Evolutionary conservation across 2,113 vertebrate species (phyloP), one percentile per base, ranked within the genome.

Genomic region (Pangasianodon gigas): DNA sequence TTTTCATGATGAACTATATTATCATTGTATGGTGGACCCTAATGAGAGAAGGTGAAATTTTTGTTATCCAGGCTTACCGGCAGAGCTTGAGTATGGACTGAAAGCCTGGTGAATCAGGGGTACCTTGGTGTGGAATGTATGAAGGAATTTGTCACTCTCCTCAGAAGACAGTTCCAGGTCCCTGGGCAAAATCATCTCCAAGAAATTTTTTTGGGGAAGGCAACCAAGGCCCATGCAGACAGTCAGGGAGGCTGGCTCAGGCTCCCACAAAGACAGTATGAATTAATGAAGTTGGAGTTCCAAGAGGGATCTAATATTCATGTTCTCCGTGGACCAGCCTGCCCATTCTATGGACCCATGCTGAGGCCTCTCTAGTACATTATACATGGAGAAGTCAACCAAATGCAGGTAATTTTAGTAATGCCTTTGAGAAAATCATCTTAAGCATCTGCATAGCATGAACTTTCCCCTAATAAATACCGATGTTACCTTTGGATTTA

Each of bases 1-100:
- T 82, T 82, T 82, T 82, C 29, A 82, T 54, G 79, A 37, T 52
- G 51, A 37, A 82, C 80, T 82, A 37, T 37, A 82, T 56, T 56
- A 56, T 81, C 26, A n/a, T n/a, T 81, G 79, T 54, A 48, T 81
- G 48, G 19, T 54, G 48, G 1, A 81, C 6, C 44, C 26, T 54
- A 54, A 52, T 32, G 51, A 51, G 77, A 80, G 9, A n/a, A 29
- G 16, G 79, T 7, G 48, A 19, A 19, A 0, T 29, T 80, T n/a
- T 81, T 75, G 41, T 24, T 75, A 1, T 75, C 18, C 19, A 9
- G 71, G 41, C 16, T 44, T 8, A 77, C 41, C 2, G 8, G 41
- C 19, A 74, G 69, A 41, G 32, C 7, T 24, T 77, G 19, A 77
- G 19, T 8, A 6, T 71, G 7, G 67, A 71, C 18, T 75, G 32